Percentiles rank a stretch among this genome's conserved stretches.
Evolutionary conservation across 1,140 invertebrate genomes (phyloP).

Genomic region (Papilio aristodemus): DNA sequence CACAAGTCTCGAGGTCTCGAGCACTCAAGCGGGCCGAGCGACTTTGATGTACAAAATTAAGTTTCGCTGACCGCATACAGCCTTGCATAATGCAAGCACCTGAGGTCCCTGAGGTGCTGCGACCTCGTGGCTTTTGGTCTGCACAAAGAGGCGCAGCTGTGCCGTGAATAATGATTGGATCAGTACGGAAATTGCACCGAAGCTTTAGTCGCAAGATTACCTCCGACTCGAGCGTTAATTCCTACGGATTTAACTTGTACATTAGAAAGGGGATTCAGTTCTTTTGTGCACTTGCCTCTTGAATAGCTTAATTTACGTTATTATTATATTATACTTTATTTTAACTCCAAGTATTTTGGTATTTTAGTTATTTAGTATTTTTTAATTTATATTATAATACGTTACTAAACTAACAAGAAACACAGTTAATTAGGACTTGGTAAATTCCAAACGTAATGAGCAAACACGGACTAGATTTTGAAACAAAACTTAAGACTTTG

Average conservation of each 20-base stretch:
- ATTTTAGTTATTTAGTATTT: too few species aligned
- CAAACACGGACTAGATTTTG: too few species aligned
- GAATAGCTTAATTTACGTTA: background rate
- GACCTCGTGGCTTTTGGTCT: conserved; percentile 51
- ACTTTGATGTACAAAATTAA: conserved; percentile 75
- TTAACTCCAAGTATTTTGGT: too few species aligned
- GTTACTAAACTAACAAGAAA: too few species aligned
- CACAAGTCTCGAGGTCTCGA: background rate
- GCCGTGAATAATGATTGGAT: conserved; percentile 45
- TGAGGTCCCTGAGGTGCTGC: conserved; percentile 43
- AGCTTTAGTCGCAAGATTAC: conserved; percentile 18
- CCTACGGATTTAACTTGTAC: conserved; percentile 10
- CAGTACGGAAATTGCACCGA: conserved; percentile 33
- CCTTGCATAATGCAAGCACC: conserved; percentile 68
- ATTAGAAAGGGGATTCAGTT: conserved; percentile 20
- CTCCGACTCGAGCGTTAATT: conserved; percentile 17
- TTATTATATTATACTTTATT: too few species aligned
- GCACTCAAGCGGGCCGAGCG: conserved; percentile 42
- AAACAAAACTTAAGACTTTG: too few species aligned
- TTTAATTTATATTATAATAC: too few species aligned
- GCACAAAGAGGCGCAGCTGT: conserved; percentile 41
- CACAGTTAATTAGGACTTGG: too few species aligned
- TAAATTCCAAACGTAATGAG: too few species aligned
- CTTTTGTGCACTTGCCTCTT: conserved; percentile 4
- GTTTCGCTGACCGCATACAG: conserved; percentile 62